phyloP scores from a whole-genome alignment of 2,797 vertebrate genomes.

The Eupleurogrammus muticus region DNA sequence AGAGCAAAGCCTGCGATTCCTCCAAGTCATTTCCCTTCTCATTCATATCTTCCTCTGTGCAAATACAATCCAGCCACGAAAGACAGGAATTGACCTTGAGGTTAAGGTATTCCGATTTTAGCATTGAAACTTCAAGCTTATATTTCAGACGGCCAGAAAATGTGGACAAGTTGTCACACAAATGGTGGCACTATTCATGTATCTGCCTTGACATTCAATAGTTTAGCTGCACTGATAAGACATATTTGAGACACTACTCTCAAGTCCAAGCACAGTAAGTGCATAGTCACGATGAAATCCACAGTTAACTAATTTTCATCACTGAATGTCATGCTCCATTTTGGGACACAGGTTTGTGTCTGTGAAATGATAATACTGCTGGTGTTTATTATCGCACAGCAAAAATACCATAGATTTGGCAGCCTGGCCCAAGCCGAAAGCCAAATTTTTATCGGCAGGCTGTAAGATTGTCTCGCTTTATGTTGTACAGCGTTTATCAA shows the following conservation, averaged over 20 bases:
- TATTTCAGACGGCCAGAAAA: slow-evolving; percentile 12
- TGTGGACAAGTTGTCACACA: slow-evolving; percentile 6
- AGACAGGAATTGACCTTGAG: slow-evolving; percentile 26
- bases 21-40: slow-evolving; percentile 46
- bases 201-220: slow-evolving; percentile 30
- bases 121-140: not conserved
- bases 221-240: slow-evolving; percentile 23
- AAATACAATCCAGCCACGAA: slow-evolving; percentile 30
- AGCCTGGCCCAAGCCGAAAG: slow-evolving; percentile 39
- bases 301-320: slow-evolving; percentile 43
- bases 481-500: no score
- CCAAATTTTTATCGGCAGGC: slow-evolving; percentile 71
- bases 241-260: slow-evolving; percentile 16
- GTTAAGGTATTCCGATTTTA: slow-evolving; percentile 40
- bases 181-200: slow-evolving; percentile 13
- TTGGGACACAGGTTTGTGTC: slow-evolving; percentile 51
- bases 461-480: slow-evolving; percentile 66
- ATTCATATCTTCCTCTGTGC: slow-evolving; percentile 37
- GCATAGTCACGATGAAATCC: slow-evolving; percentile 34
- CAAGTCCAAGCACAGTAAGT: slow-evolving; percentile 25
- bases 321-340: slow-evolving; percentile 45
- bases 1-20: slow-evolving; percentile 36
- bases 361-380: slow-evolving; percentile 66
- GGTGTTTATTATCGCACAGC: slow-evolving; percentile 68
- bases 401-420: slow-evolving; percentile 70